Base-by-base conservation (phyloP, 2,888 invertebrate genomes). In the Drosophila affinis region DNA sequence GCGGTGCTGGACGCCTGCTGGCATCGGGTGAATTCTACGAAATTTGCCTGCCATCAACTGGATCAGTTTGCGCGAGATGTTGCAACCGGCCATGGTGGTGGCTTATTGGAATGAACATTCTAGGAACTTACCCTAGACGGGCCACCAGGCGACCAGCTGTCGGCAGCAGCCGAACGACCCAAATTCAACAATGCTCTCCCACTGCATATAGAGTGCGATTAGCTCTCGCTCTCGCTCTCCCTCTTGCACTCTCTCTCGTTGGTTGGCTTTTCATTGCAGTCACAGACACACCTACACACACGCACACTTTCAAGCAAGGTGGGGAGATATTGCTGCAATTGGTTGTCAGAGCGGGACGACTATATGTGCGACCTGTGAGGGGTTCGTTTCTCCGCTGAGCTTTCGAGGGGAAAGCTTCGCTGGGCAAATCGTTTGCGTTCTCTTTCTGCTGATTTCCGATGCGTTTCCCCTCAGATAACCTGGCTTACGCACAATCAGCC, bases 21-120 rank as follows among this genome's bases (percentile, higher is more conserved):
- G 76, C 83, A 90, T 89, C 92, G 92, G 92, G 91, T 91, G 91
- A 91, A 91, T 91, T 92, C 92, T 92, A 92, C 90, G 92, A 90
- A 88, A 84, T 84, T 83, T 74, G 81, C 67, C 57, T 76, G 78
- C 56, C 77, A 75, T 59, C 73, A 63, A 57, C 70, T 65, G 74
- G 53, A 65, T 69, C 72, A 78, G 45, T 71, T 76, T 86, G 71
- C 69, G 76, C 76, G 79, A 74, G 44, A 59, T 82, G 83, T 79
- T 75, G 76, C 81, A 80, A 79, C 32, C 81, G 78, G 45, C 52
- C 18, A 17, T 45, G 63, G 69, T 75, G 75, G 84, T 78, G 76
- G 79, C 88, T 79, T 79, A 88, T 79, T 87, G 89, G 88, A 88
- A 87, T 87, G 81, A 85, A 89, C 90, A 91, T 91, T 91, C 91